Evolutionary conservation across 2,888 invertebrate species (phyloP), one percentile per base, ranked within the genome.

Genomic region (Plagodis dolabraria): DNA sequence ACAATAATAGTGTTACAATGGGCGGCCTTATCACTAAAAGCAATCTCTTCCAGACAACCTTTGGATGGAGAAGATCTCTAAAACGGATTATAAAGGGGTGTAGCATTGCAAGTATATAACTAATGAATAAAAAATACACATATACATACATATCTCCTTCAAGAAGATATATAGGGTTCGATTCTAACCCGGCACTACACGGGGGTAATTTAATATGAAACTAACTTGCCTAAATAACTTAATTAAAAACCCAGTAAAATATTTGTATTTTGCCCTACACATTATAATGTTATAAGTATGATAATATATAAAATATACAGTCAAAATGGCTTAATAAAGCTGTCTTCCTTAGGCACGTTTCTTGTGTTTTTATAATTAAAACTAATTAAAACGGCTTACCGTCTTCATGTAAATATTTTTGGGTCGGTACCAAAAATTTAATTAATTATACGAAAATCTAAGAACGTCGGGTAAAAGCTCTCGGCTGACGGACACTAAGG

Each of bases 401-500:
- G 8, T 33, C 36, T 42, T 48, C 8, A 12, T 36, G 35, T 49
- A 53, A 47, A 40, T 40, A 33, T 53, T 53, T 57, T 51, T 53
- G 56, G 47, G 42, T n/a, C 11, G 43, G 40, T 9, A 45, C 56
- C 58, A 59, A 44, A 51, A 50, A 35, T 50, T 53, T 60, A 54
- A 64, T 60, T 54, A 58, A 48, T 57, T 58, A 42, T 53, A 57
- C 33, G 49, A 40, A 57, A 49, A 60, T 51, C 51, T 61, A 50
- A 33, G 54, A 56, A 45, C 53, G 52, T 10, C 42, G 12, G 33
- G 12, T 44, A 59, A 64, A 66, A 52, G 56, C 56, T 54, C 63
- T 56, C 65, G 53, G 42, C 62, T 22, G 45, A 34, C 60, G 47
- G 61, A 65, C 66, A 72, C 75, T 77, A 65, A 49, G 51, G 68